Evolutionary conservation across 2,888 invertebrate genomes (phyloP), one percentile per base, ranked within the genome.

Genomic region (Andrena haemorrhoa): DNA sequence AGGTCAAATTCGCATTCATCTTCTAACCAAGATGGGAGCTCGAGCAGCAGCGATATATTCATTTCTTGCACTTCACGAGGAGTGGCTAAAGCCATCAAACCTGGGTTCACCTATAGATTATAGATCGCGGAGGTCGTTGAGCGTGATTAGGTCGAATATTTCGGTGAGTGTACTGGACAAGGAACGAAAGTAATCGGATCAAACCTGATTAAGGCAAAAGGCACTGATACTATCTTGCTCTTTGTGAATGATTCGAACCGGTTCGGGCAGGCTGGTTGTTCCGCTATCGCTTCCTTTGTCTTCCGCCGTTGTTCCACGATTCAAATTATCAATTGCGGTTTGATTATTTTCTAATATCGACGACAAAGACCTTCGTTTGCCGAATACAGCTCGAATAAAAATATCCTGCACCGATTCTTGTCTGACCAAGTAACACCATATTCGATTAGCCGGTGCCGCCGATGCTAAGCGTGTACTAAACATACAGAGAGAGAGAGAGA

Each of bases 1-100:
- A 99, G 97, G 94, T 99, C 99, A 92, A 99, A 97, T 94, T 99
- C 99, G 93, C 98, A 98, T 94, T 99, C 98, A 94, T 99, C 99
- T 94, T 98, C 98, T 79, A 98, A 95, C 99, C 99, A 99, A 84
- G 97, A 96, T 7, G 98, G 97, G 73, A 98, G 97, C 91, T 98
- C 97, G n/a, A 97, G 95, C 35, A 99, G 95, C 65, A 98, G 95
- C 0, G 98, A 97, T 89, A 99, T 98, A 94, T 99, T 99, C 96
- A 99, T 97, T 95, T 99, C 99, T 93, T 99, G 98, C 12, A 99
- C 96, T 94, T 99, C 99, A 75, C 98, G 96, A 0, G 98, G 98
- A 63, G 99, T 99, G 6, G 99, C 98, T 87, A 99, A 96, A 0
- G 98, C 98, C 87, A 99, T 96, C 84, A 97, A 94, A 49, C 98